Evolutionary conservation across 1,140 invertebrate genomes (phyloP).

Genomic region (Drosophila lacertosa): DNA sequence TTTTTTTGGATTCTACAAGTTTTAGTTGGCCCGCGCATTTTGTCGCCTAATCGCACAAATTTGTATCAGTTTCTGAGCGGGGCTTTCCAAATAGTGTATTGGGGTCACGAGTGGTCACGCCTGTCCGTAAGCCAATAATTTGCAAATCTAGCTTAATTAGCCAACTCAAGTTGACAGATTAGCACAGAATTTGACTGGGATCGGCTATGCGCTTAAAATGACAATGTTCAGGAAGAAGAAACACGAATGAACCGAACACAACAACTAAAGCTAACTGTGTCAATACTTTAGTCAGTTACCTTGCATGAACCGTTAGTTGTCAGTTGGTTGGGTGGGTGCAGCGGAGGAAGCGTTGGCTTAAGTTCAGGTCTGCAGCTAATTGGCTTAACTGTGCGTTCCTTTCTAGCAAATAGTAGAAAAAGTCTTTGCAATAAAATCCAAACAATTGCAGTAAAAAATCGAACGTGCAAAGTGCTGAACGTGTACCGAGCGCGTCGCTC

Average conservation of each 20-base stretch:
- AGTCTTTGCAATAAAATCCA: conserved; percentile 74
- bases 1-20: conserved; percentile 18
- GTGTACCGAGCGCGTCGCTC: conserved; percentile 49
- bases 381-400: conserved; percentile 70
- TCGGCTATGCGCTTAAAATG: conserved; percentile 34
- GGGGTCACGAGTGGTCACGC: conserved; percentile 44
- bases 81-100: conserved; percentile 35
- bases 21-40: conserved; percentile 23
- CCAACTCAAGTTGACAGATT: conserved; percentile 67
- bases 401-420: conserved; percentile 62
- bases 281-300: conserved; percentile 73
- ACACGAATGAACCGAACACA: conserved; percentile 48
- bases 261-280: conserved; percentile 65
- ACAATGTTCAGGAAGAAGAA: conserved; percentile 51
- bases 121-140: conserved; percentile 67
- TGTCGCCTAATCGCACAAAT: conserved; percentile 43
- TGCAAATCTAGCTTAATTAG: conserved; percentile 76
- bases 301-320: conserved; percentile 22
- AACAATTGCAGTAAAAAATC: conserved; percentile 77
- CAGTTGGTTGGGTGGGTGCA: neutral
- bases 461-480: conserved; percentile 70
- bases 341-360: conserved; percentile 33
- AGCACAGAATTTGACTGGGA: conserved; percentile 56
- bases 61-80: conserved; percentile 8
- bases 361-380: conserved; percentile 53